A percentile compares a stretch with the other conserved stretches of the same genome.
Conservation (phyloP, 2,888 invertebrate genomes). For the Drosophila rellima region DNA sequence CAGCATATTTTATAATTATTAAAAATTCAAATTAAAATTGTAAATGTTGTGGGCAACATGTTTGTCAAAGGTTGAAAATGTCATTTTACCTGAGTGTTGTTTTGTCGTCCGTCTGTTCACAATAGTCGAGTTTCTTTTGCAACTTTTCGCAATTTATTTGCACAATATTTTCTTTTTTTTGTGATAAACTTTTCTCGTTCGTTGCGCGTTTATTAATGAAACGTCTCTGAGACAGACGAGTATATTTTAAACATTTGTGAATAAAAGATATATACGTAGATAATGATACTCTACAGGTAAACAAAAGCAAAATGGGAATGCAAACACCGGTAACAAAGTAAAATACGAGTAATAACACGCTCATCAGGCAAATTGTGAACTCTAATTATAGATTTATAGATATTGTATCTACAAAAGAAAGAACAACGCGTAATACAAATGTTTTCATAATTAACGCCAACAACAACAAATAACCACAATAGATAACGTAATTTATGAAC, state of each 20-base stretch:
- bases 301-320: slow-evolving; percentile 55
- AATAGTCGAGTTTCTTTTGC: slow-evolving; percentile 35
- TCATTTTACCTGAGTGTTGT: slow-evolving; percentile 22
- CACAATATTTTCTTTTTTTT: slow-evolving; percentile 25
- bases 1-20: slow-evolving; percentile 59
- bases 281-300: slow-evolving; percentile 43
- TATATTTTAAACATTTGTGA: slow-evolving; percentile 57
- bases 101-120: slow-evolving; percentile 22
- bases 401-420: slow-evolving; percentile 65
- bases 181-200: slow-evolving; percentile 27
- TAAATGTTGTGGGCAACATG: slow-evolving; percentile 14
- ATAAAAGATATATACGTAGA: slow-evolving; percentile 37
- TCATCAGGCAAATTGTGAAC: slow-evolving; percentile 41
- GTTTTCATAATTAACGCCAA: slow-evolving; percentile 60
- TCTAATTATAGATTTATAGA: slow-evolving; percentile 72
- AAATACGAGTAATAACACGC: slow-evolving; percentile 34
- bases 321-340: slow-evolving; percentile 26
- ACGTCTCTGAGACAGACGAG: slow-evolving; percentile 21
- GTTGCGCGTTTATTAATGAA: slow-evolving; percentile 62
- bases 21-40: slow-evolving; percentile 15
- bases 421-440: slow-evolving; percentile 62
- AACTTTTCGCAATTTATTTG: slow-evolving; percentile 44
- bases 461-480: slow-evolving; percentile 5
- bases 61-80: slow-evolving; percentile 17
- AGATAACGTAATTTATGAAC: slow-evolving; percentile 46